Evolutionary conservation across 2,888 invertebrate genomes (phyloP), one percentile per base, ranked within the genome.

Genomic region (Platycheirus albimanus): DNA sequence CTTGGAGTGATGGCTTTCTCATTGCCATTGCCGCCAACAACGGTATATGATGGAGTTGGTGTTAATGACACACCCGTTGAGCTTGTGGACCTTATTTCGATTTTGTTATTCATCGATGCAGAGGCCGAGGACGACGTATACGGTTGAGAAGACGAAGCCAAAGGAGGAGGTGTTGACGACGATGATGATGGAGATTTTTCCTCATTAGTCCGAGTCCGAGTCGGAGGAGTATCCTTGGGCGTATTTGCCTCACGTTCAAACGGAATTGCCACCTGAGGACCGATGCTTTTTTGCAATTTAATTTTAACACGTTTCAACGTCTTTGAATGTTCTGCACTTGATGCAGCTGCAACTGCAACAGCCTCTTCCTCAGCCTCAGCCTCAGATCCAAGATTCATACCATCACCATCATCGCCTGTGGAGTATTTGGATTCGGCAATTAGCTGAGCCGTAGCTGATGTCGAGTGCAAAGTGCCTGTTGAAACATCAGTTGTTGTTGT

Each of bases 271-370:
- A 87, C 87, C 66, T 56, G 69, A 38, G 74, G 52, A n/a, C 20
- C 17, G 20, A 30, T 33, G 52, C 20, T 67, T 67, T 72, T 72
- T 69, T 83, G 63, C 67, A 72, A 43, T 56, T 52, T 67, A 86
- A 90, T 87, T 86, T 89, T 89, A 77, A 89, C 90, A 78, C 88
- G 87, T 86, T 88, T 88, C 80, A 89, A 87, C 86, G 89, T 85
- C 81, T 89, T 87, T 86, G 75, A 33, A 56, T 63, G 75, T 74
- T 24, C 24, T n/a, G 88, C 86, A 81, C 86, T 87, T 85, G 88
- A 87, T 38, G 13, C 30, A 56, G n/a, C 19, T 45, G 47, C n/a
- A n/a, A n/a, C n/a, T n/a, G n/a, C n/a, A n/a, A n/a, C n/a, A n/a
- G n/a, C n/a, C n/a, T n/a, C n/a, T n/a, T n/a, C n/a, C n/a, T n/a